phyloP scores from a whole-genome alignment of 2,888 invertebrate species.

The Lepidonotus clava region DNA sequence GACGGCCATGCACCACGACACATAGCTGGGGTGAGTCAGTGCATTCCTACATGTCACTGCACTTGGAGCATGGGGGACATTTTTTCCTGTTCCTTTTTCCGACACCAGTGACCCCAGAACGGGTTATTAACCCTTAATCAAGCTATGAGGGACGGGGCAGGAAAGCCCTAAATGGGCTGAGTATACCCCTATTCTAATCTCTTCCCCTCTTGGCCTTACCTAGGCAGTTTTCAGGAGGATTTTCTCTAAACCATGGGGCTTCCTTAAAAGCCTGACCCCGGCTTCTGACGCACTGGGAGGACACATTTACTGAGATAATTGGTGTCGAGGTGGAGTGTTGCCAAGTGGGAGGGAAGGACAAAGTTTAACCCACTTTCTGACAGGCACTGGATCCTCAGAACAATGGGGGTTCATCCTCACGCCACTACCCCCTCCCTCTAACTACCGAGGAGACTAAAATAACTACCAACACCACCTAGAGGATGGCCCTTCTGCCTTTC shows the following conservation, averaged over 20 bases:
- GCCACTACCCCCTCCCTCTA: not conserved
- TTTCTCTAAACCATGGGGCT: not conserved
- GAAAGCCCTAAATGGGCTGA: too few relatives aligned
- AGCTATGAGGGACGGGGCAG: too few relatives aligned
- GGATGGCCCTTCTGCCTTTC: not conserved
- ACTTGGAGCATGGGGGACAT: not conserved
- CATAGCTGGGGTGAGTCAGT: conserved; percentile 4
- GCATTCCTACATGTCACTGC: conserved; percentile 26
- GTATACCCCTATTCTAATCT: too few relatives aligned
- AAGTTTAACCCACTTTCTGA: conserved; percentile 20
- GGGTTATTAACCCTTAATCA: not conserved
- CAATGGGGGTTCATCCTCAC: conserved; percentile 1
- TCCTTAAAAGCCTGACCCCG: not conserved
- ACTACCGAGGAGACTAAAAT: not conserved
- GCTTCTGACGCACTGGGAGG: not conserved
- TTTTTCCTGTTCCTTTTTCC: too few relatives aligned
- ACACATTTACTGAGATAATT: not conserved
- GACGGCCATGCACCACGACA: not conserved
- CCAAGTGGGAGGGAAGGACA: not conserved
- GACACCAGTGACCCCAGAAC: too few relatives aligned
- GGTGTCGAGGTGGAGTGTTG: not conserved
- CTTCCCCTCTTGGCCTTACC: too few relatives aligned
- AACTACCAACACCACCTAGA: not conserved
- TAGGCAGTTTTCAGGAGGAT: too few relatives aligned
- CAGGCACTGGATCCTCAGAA: not conserved